Evolutionary conservation across 2,797 vertebrate species (phyloP), one percentile per base, ranked within the genome.

Genomic region (Muscicapa comitata): DNA sequence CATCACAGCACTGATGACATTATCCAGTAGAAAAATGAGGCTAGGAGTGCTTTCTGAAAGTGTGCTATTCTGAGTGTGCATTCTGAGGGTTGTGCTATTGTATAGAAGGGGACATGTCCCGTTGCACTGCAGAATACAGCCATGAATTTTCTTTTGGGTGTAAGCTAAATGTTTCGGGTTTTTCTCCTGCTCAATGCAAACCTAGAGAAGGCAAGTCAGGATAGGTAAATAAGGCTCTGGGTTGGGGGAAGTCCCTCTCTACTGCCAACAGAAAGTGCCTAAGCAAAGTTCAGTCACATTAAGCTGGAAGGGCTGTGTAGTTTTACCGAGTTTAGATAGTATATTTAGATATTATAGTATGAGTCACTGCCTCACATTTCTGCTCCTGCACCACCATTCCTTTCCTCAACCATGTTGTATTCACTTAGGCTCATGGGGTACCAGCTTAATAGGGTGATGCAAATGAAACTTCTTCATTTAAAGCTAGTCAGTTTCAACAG

Each of bases 61-160:
- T 35, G 35, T 35, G 35, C 35, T 35, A 35, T 35, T 35, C 35
- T 35, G 35, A 35, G 35, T 35, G 35, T 35, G 35, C 10, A 9
- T 35, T 35, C n/a, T 68, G 40, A 33, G 6, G 5, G 2, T 13
- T 33, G 13, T 58, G 42, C 6, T 26, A 3, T 1, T 1, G 1
- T n/a, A 18, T n/a, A 40, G 28, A 25, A 86, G 9, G 20, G 11
- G 25, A 17, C 13, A 3, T 0, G 0, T 37, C 16, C 14, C 25
- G 24, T 59, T 8, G 1, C 38, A 43, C 16, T 68, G 19, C 43
- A 70, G 35, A 37, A 6, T 37, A 33, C 13, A 43, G 40, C 7
- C 11, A 8, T 21, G 45, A 12, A 11, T 45, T 28, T 63, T 59
- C 11, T 78, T 72, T 18, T 20, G 7, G 38, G 8, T 28, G 4